A percentile compares a stretch with the other conserved stretches of the same genome.
These are phyloP conservation scores for Coreoperca whiteheadi DNA, from an alignment of 2,113 vertebrate species.

Conservation along the genomic window DNA sequence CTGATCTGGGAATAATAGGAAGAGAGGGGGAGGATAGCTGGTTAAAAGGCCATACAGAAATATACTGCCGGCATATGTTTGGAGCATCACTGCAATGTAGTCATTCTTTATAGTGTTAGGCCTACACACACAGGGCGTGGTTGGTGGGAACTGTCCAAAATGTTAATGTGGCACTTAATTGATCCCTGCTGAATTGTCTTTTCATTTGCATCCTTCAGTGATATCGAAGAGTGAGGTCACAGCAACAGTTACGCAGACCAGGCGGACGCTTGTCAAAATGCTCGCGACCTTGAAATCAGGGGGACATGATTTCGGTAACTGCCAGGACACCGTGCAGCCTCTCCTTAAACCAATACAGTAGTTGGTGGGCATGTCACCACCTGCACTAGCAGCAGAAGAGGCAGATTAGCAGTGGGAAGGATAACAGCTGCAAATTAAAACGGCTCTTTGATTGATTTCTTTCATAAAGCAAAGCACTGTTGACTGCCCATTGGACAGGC, in stretches of 20 bases:
- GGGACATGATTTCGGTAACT: background rate
- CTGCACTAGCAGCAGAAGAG: slow-evolving; percentile 46
- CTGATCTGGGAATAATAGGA: background rate
- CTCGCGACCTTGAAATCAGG: background rate
- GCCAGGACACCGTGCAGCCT: background rate
- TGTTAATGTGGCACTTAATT: background rate
- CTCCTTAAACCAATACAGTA: slow-evolving; percentile 24
- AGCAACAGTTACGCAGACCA: background rate
- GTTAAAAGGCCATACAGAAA: background rate
- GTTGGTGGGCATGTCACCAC: slow-evolving; percentile 44
- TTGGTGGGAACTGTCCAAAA: background rate
- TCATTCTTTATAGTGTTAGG: too few species aligned
- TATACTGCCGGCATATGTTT: background rate
- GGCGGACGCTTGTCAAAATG: background rate
- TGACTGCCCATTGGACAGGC: slow-evolving; percentile 14
- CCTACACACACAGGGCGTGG: too few species aligned
- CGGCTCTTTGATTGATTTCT: slow-evolving; percentile 60
- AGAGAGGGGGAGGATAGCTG: background rate
- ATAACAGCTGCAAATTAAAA: slow-evolving; percentile 73
- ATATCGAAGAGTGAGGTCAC: slow-evolving; percentile 1
- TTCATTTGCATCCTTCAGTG: background rate
- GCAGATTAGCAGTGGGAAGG: slow-evolving; percentile 64
- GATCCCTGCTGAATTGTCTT: background rate
- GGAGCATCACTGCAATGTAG: background rate
- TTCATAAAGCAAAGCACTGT: slow-evolving; percentile 47